Conservation (phyloP, 2,888 invertebrate species). For the Sinodicranocentrus sp. region DNA sequence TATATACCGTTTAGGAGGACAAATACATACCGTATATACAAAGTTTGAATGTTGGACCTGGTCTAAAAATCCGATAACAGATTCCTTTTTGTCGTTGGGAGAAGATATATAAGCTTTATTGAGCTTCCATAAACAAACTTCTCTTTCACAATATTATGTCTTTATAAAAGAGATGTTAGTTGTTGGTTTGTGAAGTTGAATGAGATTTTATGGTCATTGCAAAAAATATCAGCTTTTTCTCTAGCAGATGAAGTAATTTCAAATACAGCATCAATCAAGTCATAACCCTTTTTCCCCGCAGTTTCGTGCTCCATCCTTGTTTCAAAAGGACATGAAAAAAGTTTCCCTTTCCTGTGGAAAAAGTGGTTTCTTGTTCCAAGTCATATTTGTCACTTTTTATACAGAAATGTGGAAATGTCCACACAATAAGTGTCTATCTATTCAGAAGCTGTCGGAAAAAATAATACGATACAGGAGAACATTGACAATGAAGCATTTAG, state of each 20-base stretch:
- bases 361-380: constrained; percentile 11
- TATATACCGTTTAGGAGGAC: background rate
- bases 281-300: constrained; percentile 28
- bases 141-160: constrained; percentile 14
- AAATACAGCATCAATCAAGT: constrained; percentile 37
- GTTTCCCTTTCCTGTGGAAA: background rate
- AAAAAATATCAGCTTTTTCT: constrained; percentile 8
- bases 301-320: no score
- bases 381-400: constrained; percentile 45
- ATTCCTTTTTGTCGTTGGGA: constrained; percentile 15
- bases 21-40: background rate
- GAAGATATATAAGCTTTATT: background rate
- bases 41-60: background rate
- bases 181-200: constrained; percentile 35
- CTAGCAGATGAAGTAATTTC: constrained; percentile 45
- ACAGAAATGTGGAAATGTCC: constrained; percentile 3
- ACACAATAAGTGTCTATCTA: constrained; percentile 29
- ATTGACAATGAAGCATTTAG: constrained; percentile 29
- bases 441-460: background rate
- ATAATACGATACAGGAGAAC: constrained; percentile 15
- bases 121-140: background rate
- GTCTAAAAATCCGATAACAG: constrained; percentile 3
- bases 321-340: no score
- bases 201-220: constrained; percentile 38
- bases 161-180: constrained; percentile 19